phyloP scores from a whole-genome alignment of 2,113 vertebrate genomes.

The Boulengeromyrus knoepffleri region DNA sequence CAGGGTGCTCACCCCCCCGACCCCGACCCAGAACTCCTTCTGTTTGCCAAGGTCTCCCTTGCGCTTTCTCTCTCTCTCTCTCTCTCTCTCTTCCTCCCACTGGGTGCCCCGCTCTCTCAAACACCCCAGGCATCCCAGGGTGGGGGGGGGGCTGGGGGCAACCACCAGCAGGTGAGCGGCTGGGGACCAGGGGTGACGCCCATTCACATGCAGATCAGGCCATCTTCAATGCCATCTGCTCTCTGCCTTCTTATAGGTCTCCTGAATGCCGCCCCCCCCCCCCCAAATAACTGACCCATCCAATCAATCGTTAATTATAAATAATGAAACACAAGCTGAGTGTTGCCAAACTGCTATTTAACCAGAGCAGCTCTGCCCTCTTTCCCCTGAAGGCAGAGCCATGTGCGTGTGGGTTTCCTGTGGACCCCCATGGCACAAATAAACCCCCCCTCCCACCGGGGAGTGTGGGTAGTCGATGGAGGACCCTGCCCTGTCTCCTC shows the following conservation, averaged over 20 bases:
- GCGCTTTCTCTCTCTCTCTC: background rate
- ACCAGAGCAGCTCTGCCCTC: background rate
- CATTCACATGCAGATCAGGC: slow-evolving; percentile 37
- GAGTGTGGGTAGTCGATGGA: background rate
- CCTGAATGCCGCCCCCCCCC: background rate
- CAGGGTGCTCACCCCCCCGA: background rate
- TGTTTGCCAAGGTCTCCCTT: background rate
- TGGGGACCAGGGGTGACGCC: background rate
- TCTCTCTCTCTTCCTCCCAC: too few species aligned
- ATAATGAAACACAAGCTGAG: background rate
- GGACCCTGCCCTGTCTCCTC: background rate
- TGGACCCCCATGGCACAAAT: background rate
- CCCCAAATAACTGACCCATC: background rate
- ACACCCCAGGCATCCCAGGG: background rate
- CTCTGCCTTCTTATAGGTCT: background rate
- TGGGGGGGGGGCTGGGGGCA: background rate
- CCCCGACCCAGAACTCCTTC: background rate
- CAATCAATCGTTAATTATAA: background rate
- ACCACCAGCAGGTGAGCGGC: slow-evolving; percentile 19
- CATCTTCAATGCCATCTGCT: slow-evolving; percentile 32
- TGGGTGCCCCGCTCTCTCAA: background rate
- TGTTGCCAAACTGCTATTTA: background rate
- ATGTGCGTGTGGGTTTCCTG: background rate
- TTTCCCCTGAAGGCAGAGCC: background rate
- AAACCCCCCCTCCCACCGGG: background rate